phyloP scores from a whole-genome alignment of 2,797 vertebrate species.

The Pseudochaenichthys georgianus region DNA sequence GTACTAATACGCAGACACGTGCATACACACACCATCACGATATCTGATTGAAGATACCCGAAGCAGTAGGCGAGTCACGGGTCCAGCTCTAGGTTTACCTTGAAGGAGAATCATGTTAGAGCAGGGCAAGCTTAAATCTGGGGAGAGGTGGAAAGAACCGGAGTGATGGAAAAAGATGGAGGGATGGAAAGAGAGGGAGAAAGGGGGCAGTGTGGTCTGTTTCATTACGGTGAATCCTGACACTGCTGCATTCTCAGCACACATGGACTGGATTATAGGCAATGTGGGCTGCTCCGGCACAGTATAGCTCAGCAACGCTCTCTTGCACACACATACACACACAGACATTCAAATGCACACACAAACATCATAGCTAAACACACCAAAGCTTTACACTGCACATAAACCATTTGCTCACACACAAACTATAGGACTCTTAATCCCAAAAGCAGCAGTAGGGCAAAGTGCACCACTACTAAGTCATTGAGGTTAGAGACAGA shows the following conservation, averaged over 20 bases:
- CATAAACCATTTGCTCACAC: conserved; percentile 68
- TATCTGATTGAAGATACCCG: conserved; percentile 74
- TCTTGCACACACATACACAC: conserved; percentile 32
- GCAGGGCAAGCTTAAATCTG: conserved; percentile 33
- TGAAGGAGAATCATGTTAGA: conserved; percentile 55
- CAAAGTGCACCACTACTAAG: conserved; percentile 72
- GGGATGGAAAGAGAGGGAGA: conserved; percentile 75
- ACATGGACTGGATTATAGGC: conserved; percentile 84
- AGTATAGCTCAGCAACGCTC: conserved; percentile 72
- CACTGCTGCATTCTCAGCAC: conserved; percentile 84
- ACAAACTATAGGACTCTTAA: conserved; percentile 64
- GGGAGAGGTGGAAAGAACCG: conserved; percentile 67
- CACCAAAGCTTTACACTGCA: conserved; percentile 50
- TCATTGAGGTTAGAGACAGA: conserved; percentile 74
- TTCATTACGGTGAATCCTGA: conserved; percentile 85
- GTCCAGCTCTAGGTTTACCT: conserved; percentile 63
- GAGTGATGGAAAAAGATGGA: conserved; percentile 74
- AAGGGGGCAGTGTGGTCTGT: conserved; percentile 82
- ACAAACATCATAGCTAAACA: conserved; percentile 59
- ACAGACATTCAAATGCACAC: conserved; percentile 39
- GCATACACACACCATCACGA: conserved; percentile 30
- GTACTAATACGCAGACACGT: conserved; percentile 59
- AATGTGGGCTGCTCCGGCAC: conserved; percentile 76
- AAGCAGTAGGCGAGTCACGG: conserved; percentile 44
- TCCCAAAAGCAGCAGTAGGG: conserved; percentile 63